Base-by-base conservation (phyloP, 2,888 invertebrate genomes). In the Melitaea athalia region DNA sequence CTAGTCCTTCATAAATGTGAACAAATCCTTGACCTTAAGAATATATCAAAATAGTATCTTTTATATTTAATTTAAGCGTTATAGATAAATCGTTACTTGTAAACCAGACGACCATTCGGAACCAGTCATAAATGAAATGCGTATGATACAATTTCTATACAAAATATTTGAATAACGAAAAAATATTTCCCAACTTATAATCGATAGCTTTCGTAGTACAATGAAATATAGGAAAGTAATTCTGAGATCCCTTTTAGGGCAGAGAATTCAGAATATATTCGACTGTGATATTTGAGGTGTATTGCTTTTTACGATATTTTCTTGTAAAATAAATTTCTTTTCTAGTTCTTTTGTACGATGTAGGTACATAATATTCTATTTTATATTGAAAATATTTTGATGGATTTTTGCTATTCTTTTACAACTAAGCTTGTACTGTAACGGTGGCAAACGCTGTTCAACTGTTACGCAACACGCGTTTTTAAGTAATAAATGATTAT, bases 171-270 rank as follows among this genome's bases (percentile, higher is more conserved):
- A 53, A 12, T 31, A 53, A 31, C 31, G 5, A 57, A 11, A 42
- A 8, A n/a, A 15, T 42, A n/a, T 57, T 57, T 11, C n/a, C 38
- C 57, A 0, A 15, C 42, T 49, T 47, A 62, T 59, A 49, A 57
- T 64, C 61, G 47, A 62, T 62, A 52, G 52, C 42, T 62, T 61
- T 63, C 15, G 50, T 17, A 42, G 12, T 49, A 10, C 43, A 63
- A 67, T 67, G 63, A 63, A 67, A 63, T 52, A 59, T 52, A 67
- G 38, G 42, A 63, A 59, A 63, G 63, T 63, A 67, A 67, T 67
- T 59, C 52, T 33, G 43, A 8, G 63, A 57, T 14, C 67, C 59
- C 42, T 47, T 47, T 67, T 43, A 33, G 33, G 14, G n/a, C 6
- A 8, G 43, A 50, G 49, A 63, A 63, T 67, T 43, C 57, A 43